Evolutionary conservation across 2,797 vertebrate species (phyloP), one percentile per base, ranked within the genome.

Genomic region (Chlorospingus flavigularis): DNA sequence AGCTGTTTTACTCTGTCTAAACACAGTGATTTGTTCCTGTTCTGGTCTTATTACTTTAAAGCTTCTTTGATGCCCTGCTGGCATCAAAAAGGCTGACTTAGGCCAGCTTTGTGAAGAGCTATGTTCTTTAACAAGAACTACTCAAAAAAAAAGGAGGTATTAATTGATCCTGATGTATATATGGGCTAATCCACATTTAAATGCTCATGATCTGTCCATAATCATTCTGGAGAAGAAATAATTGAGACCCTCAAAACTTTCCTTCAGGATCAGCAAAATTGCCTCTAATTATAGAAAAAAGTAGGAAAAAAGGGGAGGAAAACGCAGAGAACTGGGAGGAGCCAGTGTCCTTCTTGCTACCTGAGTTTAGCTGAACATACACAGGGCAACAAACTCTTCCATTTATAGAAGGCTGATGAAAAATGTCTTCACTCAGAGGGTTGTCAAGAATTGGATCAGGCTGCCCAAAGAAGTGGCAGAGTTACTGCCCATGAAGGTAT

Each of bases 301-400:
- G 9, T 18, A 54, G 2, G 19, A 7, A 51, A 65, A 66, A 71
- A 11, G 3, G 13, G 0, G 9, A 63, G 14, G 23, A 30, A 62
- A 88, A 51, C 0, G 0, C 7, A 73, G 15, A 54, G 9, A 70
- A 54, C 3, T 0, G 3, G 12, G 45, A 63, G 7, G 11, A 60
- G 2, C 7, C 2, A 1, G 3, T 23, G 8, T 66, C 23, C 43
- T 54, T 20, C 26, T 78, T 61, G 4, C 11, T 17, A 9, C 2
- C 15, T 8, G 7, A 58, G 6, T 43, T 42, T 24, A 88, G 31
- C 19, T 55, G 47, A 47, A 66, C 3, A 23, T 11, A 21, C 11
- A 42, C 7, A 50, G 24, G 31, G 11, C 6, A 70, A 63, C 1
- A 85, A 79, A 16, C 3, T 37, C 39, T 33, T 75, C 30, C 6